Conservation (phyloP, 2,113 vertebrate genomes). For the Axis porcinus region DNA sequence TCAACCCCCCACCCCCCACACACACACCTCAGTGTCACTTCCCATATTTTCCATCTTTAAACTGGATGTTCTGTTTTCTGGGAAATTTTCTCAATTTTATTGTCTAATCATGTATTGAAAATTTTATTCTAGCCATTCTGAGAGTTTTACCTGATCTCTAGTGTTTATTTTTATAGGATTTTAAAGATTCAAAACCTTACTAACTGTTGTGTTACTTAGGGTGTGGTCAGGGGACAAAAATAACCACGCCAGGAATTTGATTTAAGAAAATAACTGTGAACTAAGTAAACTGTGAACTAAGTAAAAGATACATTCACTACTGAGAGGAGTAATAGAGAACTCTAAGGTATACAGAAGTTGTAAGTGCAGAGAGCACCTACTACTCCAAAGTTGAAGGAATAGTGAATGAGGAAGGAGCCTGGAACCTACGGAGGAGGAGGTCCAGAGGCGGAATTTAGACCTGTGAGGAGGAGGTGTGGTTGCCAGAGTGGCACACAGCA, state of each 20-base stretch:
- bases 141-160: background rate
- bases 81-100: background rate
- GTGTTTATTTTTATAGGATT: background rate
- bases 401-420: background rate
- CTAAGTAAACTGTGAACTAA: background rate
- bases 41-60: background rate
- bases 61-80: background rate
- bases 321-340: background rate
- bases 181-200: background rate
- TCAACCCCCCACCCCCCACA: rapidly evolving
- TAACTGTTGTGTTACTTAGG: background rate
- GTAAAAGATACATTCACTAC: background rate
- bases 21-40: background rate
- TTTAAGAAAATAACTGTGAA: background rate
- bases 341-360: background rate
- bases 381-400: background rate
- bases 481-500: background rate
- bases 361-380: background rate
- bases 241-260: background rate
- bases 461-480: background rate
- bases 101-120: background rate
- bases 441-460: background rate
- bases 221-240: background rate
- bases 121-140: background rate
- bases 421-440: background rate